These are phyloP conservation scores for Aythya fuligula DNA, from an alignment of 2,797 vertebrate genomes.

Conservation along the genomic window DNA sequence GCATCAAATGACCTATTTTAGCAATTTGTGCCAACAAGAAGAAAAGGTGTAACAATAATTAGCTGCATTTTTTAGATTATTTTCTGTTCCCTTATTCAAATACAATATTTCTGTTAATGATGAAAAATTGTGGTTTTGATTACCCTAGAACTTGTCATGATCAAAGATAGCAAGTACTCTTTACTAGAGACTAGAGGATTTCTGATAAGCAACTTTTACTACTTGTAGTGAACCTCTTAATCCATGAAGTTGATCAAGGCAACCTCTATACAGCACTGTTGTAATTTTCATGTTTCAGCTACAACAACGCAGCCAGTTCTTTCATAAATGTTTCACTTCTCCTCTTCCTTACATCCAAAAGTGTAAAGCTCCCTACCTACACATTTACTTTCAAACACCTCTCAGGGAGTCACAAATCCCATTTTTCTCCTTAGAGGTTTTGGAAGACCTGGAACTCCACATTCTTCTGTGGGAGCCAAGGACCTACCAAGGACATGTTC, in stretches of 20 bases:
- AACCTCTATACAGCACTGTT: not conserved
- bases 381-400: not conserved
- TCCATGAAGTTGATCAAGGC: not conserved
- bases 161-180: not conserved
- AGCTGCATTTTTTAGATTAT: not conserved
- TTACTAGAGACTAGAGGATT: not conserved
- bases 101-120: not conserved
- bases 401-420: not conserved
- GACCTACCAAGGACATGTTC: not conserved
- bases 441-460: not conserved
- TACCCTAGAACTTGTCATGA: not conserved
- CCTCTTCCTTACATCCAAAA: accelerated
- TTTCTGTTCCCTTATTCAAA: not conserved
- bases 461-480: not conserved
- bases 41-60: not conserved
- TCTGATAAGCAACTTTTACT: accelerated
- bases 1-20: not conserved
- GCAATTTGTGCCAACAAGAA: not conserved
- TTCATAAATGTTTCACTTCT: not conserved
- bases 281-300: not conserved
- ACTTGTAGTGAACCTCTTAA: not conserved
- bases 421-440: not conserved
- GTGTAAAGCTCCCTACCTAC: not conserved
- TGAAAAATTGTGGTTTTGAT: not conserved
- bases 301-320: not conserved